phyloP scores from a whole-genome alignment of 1,140 invertebrate genomes.

The Musca domestica region DNA sequence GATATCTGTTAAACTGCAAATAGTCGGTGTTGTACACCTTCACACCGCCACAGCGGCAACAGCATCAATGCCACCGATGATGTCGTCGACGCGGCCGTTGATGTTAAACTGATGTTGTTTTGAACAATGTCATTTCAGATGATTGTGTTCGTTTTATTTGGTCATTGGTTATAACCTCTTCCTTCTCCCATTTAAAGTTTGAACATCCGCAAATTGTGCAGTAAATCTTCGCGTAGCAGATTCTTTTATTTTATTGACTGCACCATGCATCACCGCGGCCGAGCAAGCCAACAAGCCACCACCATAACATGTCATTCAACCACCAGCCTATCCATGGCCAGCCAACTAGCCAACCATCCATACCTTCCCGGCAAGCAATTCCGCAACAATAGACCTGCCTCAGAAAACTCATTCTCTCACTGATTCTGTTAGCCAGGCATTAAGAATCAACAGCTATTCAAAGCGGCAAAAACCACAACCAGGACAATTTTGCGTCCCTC shows the following conservation, averaged over 20 bases:
- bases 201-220: constrained; percentile 21
- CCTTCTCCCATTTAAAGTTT: constrained; percentile 8
- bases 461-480: constrained; percentile 17
- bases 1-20: constrained; percentile 15
- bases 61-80: neutral
- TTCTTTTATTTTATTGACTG: constrained; percentile 20
- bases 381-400: neutral
- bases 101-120: no score
- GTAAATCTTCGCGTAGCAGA: constrained; percentile 13
- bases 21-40: constrained; percentile 11
- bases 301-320: no score
- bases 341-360: neutral
- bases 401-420: constrained; percentile 7
- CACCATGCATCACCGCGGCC: constrained; percentile 7
- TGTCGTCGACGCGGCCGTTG: no score
- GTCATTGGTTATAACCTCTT: constrained; percentile 15
- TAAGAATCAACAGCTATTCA: neutral
- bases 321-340: neutral
- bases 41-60: neutral
- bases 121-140: constrained; percentile 5
- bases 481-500: neutral
- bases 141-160: constrained; percentile 15
- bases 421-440: constrained; percentile 2
- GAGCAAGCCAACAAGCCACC: neutral
- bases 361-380: neutral